Base-by-base conservation (phyloP, 2,113 vertebrate species). In the Hyperoodon ampullatus region DNA sequence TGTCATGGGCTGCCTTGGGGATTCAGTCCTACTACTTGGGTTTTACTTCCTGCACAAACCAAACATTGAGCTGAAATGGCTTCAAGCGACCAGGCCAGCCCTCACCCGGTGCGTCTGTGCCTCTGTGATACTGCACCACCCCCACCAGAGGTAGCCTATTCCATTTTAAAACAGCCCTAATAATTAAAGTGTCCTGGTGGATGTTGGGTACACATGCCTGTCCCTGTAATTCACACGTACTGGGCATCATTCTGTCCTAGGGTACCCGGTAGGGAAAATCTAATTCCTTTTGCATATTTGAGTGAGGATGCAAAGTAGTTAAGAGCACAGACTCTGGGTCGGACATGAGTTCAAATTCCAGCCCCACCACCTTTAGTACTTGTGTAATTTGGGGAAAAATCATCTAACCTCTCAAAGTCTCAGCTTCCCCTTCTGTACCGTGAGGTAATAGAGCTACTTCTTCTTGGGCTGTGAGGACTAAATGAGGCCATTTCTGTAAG, bases 51-150 rank as follows among this genome's bases (percentile, higher is more conserved):
- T 44, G 6, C 39, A 26, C 12, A n/a, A 21, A 60, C 26, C 30
- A 44, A 18, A 80, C 60, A 5, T 63, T n/a, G 66, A 65, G 24
- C 90, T 78, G 47, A 72, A 78, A 26, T 33, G 30, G 42, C 77
- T 75, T 84, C 50, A 50, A 23, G 65, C 8, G 8, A 26, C 15
- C 55, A 24, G 28, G 30, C 39, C 42, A 12, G 18, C 6, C 78
- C 74, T 82, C 8, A 23, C 77, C 42, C 24, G 16, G 4, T 1
- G 30, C 1, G 0, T 39, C 14, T 6, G 3, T 39, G 28, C 35
- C 47, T 55, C 86, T 44, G 8, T 44, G 44, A 21, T 30, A 7
- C 50, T 39, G 35, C 88, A 78, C 47, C 71, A 71, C 10, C 3
- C 39, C 39, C 39, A 4, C 4, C 24, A 8, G 24, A 66, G 35